Evolutionary conservation across 2,888 invertebrate species (phyloP).

Genomic region (Clostera curtula): DNA sequence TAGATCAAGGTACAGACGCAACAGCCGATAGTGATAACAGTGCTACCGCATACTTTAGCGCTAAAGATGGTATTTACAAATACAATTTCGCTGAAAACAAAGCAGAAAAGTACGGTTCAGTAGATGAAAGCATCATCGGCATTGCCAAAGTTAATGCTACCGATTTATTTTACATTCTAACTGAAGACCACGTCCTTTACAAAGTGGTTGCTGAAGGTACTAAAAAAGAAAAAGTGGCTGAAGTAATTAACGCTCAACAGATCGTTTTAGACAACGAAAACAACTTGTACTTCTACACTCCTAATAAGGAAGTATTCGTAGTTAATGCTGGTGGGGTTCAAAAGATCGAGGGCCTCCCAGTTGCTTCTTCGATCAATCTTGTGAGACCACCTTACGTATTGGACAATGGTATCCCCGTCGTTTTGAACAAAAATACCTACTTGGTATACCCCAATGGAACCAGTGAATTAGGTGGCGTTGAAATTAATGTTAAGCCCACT

Average conservation of each 20-base stretch:
- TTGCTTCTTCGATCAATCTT: conserved; percentile 19
- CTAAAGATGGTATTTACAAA: conserved; percentile 39
- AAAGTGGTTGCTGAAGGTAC: conserved; percentile 37
- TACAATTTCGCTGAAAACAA: conserved; percentile 25
- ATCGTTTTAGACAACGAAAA: conserved; percentile 35
- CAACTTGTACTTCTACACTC: conserved; percentile 36
- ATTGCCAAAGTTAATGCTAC: conserved; percentile 35
- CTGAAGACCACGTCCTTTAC: conserved; percentile 14
- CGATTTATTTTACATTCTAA: conserved; percentile 41
- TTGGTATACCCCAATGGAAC: conserved; percentile 31
- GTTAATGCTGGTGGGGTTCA: conserved; percentile 22
- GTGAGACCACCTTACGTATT: conserved; percentile 32
- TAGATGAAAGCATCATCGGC: conserved; percentile 36
- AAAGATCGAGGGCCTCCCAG: conserved; percentile 34
- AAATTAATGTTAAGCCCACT: conserved; percentile 28
- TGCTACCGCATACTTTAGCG: conserved; percentile 33
- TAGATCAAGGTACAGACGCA: conserved; percentile 33
- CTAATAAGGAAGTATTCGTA: conserved; percentile 30
- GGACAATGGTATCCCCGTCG: conserved; percentile 24
- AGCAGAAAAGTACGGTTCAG: conserved; percentile 39
- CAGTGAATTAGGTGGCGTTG: conserved; percentile 18
- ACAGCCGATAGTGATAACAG: conserved; percentile 29
- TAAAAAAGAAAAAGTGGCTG: not conserved
- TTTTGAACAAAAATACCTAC: conserved; percentile 30
- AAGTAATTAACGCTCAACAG: conserved; percentile 30